phyloP scores from a whole-genome alignment of 2,113 vertebrate species.

The Struthio camelus region DNA sequence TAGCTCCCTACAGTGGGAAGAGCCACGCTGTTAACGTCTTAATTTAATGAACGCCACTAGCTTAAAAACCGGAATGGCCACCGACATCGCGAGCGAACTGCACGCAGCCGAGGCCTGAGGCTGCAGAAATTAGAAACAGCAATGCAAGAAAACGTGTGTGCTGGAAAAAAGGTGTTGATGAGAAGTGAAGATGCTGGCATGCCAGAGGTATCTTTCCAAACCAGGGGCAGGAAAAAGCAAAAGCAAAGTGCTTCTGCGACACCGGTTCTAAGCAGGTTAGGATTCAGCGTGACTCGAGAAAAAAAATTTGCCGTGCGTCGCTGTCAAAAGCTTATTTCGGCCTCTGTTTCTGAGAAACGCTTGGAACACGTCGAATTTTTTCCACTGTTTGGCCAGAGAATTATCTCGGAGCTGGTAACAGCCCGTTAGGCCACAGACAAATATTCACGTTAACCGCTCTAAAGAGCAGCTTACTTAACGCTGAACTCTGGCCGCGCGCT shows the following conservation, averaged over 20 bases:
- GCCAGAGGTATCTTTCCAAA: not conserved
- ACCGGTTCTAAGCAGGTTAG: not conserved
- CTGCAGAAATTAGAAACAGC: not conserved
- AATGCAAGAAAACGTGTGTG: not conserved
- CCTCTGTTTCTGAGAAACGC: not conserved
- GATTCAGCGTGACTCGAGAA: accelerated
- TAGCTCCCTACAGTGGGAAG: not conserved
- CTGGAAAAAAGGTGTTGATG: not conserved
- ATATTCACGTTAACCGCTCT: not conserved
- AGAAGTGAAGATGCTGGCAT: not conserved
- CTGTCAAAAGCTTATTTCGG: not conserved
- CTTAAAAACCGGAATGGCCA: not conserved
- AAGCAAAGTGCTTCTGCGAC: not conserved
- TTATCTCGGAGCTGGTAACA: not conserved
- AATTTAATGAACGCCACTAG: accelerated
- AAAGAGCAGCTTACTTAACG: not conserved
- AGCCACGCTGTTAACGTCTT: accelerated
- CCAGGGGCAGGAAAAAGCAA: not conserved
- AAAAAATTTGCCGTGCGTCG: not conserved
- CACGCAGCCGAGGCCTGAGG: not conserved
- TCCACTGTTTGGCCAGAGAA: not conserved
- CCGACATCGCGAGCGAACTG: accelerated
- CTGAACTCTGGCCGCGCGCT: accelerated
- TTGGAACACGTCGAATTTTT: not conserved
- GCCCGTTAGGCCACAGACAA: not conserved